A percentile compares a stretch with the other conserved stretches of the same genome.
These are phyloP conservation scores for Pluvianellus socialis DNA, from an alignment of 2,113 vertebrate species.

Conservation along the genomic window DNA sequence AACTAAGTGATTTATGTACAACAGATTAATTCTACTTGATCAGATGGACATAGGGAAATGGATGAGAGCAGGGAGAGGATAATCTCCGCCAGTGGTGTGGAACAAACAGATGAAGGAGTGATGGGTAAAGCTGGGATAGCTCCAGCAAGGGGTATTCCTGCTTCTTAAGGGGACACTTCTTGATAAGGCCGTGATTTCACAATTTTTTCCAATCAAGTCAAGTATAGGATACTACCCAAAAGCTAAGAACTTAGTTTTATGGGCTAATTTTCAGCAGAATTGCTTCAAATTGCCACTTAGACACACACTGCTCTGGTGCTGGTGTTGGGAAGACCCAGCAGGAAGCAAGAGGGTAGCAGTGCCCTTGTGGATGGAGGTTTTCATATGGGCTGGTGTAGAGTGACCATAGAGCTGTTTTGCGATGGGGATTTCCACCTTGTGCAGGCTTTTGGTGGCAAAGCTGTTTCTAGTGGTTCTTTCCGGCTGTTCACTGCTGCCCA, in stretches of 20 bases:
- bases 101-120: background rate
- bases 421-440: background rate
- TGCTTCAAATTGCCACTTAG: background rate
- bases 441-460: background rate
- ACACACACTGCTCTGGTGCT: background rate
- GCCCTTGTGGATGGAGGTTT: rapidly evolving
- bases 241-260: background rate
- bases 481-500: background rate
- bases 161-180: background rate
- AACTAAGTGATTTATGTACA: background rate
- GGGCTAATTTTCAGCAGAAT: background rate
- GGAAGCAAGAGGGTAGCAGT: background rate
- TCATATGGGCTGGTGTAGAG: background rate
- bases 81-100: background rate
- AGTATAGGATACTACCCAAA: background rate
- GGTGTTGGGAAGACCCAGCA: background rate
- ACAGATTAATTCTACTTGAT: background rate
- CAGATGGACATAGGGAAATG: background rate
- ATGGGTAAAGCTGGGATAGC: background rate
- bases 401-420: background rate
- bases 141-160: background rate
- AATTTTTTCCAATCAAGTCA: background rate
- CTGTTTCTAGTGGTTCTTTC: background rate
- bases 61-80: background rate
- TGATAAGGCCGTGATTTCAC: background rate